Evolutionary conservation across 2,797 vertebrate genomes (phyloP).

Genomic region (Knipowitschia caucasica): DNA sequence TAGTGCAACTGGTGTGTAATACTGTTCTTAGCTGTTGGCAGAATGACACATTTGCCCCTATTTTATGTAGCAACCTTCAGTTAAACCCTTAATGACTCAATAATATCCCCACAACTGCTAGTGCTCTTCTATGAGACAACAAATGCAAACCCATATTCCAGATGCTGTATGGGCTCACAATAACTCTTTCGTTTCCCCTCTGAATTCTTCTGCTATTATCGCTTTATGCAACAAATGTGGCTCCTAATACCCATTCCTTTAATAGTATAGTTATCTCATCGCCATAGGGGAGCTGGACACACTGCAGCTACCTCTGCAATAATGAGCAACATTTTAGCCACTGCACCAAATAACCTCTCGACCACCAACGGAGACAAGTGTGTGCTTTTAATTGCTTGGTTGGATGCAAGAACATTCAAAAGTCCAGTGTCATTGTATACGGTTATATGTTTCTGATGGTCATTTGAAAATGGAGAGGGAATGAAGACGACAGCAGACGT

Average conservation of each 20-base stretch:
- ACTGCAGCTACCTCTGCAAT: constrained; percentile 23
- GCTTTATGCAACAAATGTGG: constrained; percentile 43
- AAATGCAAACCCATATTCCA: constrained; percentile 28
- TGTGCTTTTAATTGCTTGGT: constrained; percentile 1
- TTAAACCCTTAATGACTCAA: not conserved
- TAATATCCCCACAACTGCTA: not conserved
- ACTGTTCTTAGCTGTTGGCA: not conserved
- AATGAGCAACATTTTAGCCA: constrained; percentile 46
- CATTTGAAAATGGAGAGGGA: not conserved
- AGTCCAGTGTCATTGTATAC: not conserved
- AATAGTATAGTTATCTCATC: constrained; percentile 30
- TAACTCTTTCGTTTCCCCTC: constrained; percentile 13
- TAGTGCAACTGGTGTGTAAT: not conserved
- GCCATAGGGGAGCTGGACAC: constrained; percentile 20
- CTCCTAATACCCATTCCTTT: constrained; percentile 24
- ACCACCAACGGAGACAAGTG: constrained; percentile 12
- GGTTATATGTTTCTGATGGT: not conserved
- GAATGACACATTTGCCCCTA: not conserved
- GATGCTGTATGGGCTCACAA: constrained; percentile 18
- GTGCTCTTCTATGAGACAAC: constrained; percentile 17
- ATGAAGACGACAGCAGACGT: too few relatives aligned
- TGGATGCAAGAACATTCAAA: constrained; percentile 16
- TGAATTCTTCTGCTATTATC: constrained; percentile 19
- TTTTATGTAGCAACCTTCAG: not conserved
- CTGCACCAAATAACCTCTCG: constrained; percentile 25